Evolutionary conservation across 2,797 vertebrate species (phyloP), one percentile per base, ranked within the genome.

Genomic region (Parotocinclus haroldoi): DNA sequence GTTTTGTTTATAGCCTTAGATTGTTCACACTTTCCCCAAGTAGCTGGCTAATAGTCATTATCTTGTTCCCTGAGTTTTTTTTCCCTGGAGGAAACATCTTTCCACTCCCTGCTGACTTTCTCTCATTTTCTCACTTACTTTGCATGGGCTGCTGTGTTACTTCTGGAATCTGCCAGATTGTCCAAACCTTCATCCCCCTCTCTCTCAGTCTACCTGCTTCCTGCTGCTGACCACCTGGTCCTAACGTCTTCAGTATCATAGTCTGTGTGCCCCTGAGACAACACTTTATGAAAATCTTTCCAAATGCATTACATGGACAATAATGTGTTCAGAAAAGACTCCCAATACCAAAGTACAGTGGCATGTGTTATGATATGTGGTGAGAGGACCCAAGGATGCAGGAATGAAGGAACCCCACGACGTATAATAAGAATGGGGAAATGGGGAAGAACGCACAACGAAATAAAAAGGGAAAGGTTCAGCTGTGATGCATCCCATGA

Each of bases 151-250:
- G 8, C 52, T 48, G 58, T 37, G 60, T 62, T 18, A 52, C 51
- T 69, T n/a, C n/a, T 13, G 16, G 17, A 18, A 50, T 39, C 13
- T 49, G 58, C 58, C 46, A 13, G n/a, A 46, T 45, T 12, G 52
- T 36, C 37, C n/a, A 37, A 19, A 17, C 17, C 18, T 18, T 52
- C 14, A 16, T 55, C 37, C 56, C 10, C 18, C 38, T 52, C 53
- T 18, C 45, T 63, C 48, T 19, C 39, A 53, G 40, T 52, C 37
- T 57, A 57, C 52, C 39, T 69, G 59, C 16, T 4, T n/a, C 52
- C 59, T 53, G 61, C 68, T 70, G 59, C 58, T 64, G 54, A 64
- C 55, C 68, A 70, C 48, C 61, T 52, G 61, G 46, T 64, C 36
- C 14, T 39, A 37, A 46, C 36, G 55, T 44, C 58, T 55, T 61